Conservation (phyloP, 2,113 vertebrate genomes). For the Hypocryptadius cinnamomeus region DNA sequence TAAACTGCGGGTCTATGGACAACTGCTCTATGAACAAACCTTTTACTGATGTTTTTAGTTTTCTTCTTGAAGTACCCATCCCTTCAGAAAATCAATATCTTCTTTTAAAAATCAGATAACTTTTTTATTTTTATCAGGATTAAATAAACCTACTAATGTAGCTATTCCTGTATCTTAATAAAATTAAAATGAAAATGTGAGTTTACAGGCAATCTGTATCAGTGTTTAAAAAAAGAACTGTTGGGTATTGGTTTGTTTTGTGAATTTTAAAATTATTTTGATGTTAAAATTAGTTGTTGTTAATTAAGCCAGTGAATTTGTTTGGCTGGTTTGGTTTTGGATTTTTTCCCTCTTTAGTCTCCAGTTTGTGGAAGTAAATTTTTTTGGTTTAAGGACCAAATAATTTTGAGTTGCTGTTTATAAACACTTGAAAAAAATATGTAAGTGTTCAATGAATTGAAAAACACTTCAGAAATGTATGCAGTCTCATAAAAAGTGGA, state of each 20-base stretch:
- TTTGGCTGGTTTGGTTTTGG: not conserved
- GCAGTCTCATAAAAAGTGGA: not conserved
- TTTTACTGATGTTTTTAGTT: not conserved
- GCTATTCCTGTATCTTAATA: not conserved
- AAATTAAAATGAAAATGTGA: not conserved
- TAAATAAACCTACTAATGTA: not conserved
- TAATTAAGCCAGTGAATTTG: not conserved
- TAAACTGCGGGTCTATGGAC: not conserved
- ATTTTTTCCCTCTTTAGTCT: not conserved
- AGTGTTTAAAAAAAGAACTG: not conserved
- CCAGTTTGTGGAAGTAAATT: not conserved
- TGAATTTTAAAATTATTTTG: not conserved
- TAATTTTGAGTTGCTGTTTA: not conserved
- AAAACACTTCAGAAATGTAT: not conserved
- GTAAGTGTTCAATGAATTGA: not conserved
- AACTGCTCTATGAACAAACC: not conserved
- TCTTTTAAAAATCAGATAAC: not conserved
- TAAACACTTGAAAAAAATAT: not conserved
- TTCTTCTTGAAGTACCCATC: not conserved
- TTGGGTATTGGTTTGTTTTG: not conserved
- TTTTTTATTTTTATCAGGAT: not conserved
- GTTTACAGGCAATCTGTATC: not conserved
- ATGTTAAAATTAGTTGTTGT: not conserved
- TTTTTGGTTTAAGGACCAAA: not conserved
- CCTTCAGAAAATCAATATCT: not conserved